Conservation (phyloP, 2,797 vertebrate genomes). For the Poeciliopsis gracilis region DNA sequence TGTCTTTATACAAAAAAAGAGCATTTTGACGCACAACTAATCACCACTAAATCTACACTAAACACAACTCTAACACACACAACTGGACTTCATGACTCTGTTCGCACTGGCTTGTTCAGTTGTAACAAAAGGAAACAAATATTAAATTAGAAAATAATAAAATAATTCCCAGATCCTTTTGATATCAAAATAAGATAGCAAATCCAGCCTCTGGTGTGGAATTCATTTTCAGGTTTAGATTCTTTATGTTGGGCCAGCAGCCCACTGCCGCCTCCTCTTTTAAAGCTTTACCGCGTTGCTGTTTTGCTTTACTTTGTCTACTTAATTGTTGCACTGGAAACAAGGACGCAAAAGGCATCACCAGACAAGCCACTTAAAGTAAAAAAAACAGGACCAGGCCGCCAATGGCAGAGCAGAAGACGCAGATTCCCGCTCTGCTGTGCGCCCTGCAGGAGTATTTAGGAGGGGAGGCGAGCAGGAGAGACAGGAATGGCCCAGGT, state of each 20-base stretch:
- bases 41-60: neutral
- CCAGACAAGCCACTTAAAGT: constrained; percentile 19
- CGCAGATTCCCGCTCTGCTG: constrained; percentile 81
- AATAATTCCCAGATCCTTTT: neutral
- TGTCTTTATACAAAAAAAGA: neutral
- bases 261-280: constrained; percentile 29
- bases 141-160: neutral
- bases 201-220: neutral
- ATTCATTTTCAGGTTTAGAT: neutral
- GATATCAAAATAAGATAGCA: neutral
- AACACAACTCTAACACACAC: neutral
- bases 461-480: constrained; percentile 46
- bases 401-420: constrained; percentile 70
- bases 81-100: neutral
- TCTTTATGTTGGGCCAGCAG: constrained; percentile 27
- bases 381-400: neutral
- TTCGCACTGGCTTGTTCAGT: neutral
- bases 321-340: constrained; percentile 66
- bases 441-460: constrained; percentile 80
- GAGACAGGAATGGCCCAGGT: constrained; percentile 14
- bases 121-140: neutral
- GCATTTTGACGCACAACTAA: neutral
- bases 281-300: constrained; percentile 26
- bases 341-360: constrained; percentile 63
- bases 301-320: constrained; percentile 11